Conservation (phyloP, 2,888 invertebrate genomes). For the Syrista parreyssii region DNA sequence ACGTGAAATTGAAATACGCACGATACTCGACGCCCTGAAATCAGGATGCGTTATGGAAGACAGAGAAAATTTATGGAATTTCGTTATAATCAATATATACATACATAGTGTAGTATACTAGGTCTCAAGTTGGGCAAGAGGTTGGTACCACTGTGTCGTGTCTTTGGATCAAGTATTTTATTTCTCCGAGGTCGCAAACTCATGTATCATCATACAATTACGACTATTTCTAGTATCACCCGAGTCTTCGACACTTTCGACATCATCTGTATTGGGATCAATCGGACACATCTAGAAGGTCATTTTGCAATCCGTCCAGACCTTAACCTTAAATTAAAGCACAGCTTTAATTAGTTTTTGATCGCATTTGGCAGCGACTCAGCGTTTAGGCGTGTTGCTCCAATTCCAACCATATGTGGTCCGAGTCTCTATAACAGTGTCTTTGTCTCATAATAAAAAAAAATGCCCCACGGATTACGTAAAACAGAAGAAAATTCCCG, state of each 20-base stretch:
- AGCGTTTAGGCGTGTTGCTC: not conserved
- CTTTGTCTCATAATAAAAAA: not conserved
- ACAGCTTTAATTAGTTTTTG: not conserved
- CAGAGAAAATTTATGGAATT: not conserved
- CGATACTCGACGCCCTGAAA: not conserved
- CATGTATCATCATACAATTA: not conserved
- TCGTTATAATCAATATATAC: not conserved
- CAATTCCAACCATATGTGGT: not conserved
- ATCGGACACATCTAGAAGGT: not conserved
- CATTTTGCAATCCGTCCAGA: constrained; percentile 11
- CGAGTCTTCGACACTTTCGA: not conserved
- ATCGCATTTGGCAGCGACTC: not conserved
- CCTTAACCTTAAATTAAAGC: constrained; percentile 27
- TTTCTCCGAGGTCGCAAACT: not conserved
- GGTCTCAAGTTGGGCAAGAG: not conserved
- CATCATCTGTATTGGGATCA: not conserved
- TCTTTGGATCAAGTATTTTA: not conserved
- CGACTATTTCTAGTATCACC: not conserved
- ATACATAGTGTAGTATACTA: not conserved
- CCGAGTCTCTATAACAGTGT: not conserved
- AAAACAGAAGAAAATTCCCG: not conserved
- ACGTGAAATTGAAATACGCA: not conserved
- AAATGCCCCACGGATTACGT: not conserved
- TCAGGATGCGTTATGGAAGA: not conserved
- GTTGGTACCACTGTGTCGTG: not conserved